Percentiles rank a stretch among this genome's conserved stretches.
Conservation (phyloP, 2,797 vertebrate genomes). For the Corythornis leucogaster region DNA sequence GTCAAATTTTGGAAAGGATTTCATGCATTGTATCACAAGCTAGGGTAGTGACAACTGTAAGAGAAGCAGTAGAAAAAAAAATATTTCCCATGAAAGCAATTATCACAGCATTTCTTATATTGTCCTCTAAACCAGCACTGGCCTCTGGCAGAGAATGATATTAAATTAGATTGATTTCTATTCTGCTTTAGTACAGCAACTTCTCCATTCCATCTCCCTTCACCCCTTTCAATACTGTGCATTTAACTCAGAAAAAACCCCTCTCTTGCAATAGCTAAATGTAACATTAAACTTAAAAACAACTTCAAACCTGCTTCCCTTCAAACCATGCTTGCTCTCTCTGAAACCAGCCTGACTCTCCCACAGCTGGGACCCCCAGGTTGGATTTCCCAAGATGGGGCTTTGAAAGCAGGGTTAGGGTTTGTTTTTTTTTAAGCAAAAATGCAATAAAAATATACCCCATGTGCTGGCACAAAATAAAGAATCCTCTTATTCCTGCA, state of each 20-base stretch:
- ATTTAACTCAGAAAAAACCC: neutral
- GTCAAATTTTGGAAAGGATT: neutral
- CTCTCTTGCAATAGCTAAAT: neutral
- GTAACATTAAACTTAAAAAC: neutral
- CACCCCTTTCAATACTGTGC: neutral
- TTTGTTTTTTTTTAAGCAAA: neutral
- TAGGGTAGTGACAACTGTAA: neutral
- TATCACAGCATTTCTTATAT: slow-evolving; percentile 20
- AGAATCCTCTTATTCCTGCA: neutral
- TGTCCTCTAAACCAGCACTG: neutral
- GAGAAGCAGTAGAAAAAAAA: neutral
- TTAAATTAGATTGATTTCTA: slow-evolving; percentile 46
- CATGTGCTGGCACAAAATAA: neutral
- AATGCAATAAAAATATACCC: neutral
- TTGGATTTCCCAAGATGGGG: too few species aligned
- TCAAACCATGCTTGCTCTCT: too few species aligned
- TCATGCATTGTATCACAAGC: neutral
- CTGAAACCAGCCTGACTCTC: too few species aligned
- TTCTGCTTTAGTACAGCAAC: neutral
- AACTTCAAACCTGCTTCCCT: too few species aligned
- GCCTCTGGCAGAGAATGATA: slow-evolving; percentile 28
- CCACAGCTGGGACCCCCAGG: too few species aligned
- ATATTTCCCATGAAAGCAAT: slow-evolving; percentile 39
- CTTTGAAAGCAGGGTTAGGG: neutral
- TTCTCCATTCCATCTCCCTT: neutral